Conservation (phyloP, 2,797 vertebrate genomes). For the Sternarchorhynchus goeldii region DNA sequence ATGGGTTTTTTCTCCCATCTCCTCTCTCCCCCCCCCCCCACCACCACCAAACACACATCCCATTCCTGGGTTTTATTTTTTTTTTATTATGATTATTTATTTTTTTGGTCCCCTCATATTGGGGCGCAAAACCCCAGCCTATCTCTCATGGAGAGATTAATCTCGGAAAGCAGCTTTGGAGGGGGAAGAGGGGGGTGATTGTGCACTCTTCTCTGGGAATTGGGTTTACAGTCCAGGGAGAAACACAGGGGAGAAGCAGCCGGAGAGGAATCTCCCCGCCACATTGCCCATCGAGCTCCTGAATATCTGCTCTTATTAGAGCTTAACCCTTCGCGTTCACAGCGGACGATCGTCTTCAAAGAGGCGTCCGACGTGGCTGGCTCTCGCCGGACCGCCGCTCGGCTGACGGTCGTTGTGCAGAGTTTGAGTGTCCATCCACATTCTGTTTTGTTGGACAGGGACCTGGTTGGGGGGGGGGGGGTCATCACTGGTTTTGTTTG, state of each 20-base stretch:
- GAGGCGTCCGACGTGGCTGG: constrained; percentile 28
- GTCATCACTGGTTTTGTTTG: too few species aligned
- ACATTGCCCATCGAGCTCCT: constrained; percentile 38
- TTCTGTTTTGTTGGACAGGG: not conserved
- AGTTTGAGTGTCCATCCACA: not conserved
- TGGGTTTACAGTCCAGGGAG: constrained; percentile 63
- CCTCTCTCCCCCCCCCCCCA: constrained; percentile 34
- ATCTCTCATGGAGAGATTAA: constrained; percentile 65
- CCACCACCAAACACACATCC: too few species aligned
- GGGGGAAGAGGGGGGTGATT: constrained; percentile 65
- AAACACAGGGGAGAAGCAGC: constrained; percentile 47
- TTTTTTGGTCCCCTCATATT: constrained; percentile 52
- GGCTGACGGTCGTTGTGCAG: not conserved
- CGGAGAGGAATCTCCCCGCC: constrained; percentile 62
- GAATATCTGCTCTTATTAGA: constrained; percentile 41
- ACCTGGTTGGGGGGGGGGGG: too few species aligned
- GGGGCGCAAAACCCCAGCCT: constrained; percentile 47
- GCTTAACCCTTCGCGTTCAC: constrained; percentile 39
- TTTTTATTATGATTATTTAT: constrained; percentile 48
- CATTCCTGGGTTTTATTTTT: constrained; percentile 50
- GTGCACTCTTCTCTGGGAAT: constrained; percentile 65
- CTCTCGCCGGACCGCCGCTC: not conserved
- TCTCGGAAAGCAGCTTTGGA: constrained; percentile 77
- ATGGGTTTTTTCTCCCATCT: constrained; percentile 59
- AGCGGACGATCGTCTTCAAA: constrained; percentile 26